These are phyloP conservation scores for Acrocephalus kingi DNA, from an alignment of 2,113 vertebrate genomes.

Conservation along the genomic window DNA sequence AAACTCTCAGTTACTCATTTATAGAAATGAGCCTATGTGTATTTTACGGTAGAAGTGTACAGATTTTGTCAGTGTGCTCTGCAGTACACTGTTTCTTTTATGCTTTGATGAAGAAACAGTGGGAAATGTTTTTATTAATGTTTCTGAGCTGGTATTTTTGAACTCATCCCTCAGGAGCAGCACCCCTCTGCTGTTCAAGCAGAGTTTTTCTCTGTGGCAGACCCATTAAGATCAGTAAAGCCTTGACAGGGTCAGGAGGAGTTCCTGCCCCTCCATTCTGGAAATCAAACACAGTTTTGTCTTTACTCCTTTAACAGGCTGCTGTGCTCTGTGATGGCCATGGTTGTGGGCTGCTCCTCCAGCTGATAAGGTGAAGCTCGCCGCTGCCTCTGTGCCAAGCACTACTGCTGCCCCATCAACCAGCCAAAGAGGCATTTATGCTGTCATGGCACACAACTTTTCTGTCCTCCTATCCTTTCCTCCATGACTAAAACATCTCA, in stretches of 20 bases:
- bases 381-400: neutral
- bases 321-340: neutral
- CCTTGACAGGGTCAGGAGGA: neutral
- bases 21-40: neutral
- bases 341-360: neutral
- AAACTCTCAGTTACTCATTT: neutral
- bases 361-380: neutral
- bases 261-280: neutral
- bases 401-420: slow-evolving; percentile 22
- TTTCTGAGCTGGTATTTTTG: slow-evolving; percentile 21
- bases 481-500: neutral
- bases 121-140: slow-evolving; percentile 23
- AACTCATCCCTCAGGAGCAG: neutral
- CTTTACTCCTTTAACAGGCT: neutral
- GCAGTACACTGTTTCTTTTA: neutral
- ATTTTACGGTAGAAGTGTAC: neutral
- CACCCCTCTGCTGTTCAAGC: neutral
- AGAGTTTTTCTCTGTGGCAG: slow-evolving; percentile 26
- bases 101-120: slow-evolving; percentile 8
- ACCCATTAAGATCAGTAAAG: slow-evolving; percentile 29
- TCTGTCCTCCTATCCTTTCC: neutral
- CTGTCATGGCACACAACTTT: neutral
- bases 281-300: neutral
- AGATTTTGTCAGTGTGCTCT: neutral
- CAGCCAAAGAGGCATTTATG: neutral